A percentile compares a stretch with the other conserved stretches of the same genome.
Conservation (phyloP, 2,888 invertebrate genomes). For the Drosophila kambysellisi region DNA sequence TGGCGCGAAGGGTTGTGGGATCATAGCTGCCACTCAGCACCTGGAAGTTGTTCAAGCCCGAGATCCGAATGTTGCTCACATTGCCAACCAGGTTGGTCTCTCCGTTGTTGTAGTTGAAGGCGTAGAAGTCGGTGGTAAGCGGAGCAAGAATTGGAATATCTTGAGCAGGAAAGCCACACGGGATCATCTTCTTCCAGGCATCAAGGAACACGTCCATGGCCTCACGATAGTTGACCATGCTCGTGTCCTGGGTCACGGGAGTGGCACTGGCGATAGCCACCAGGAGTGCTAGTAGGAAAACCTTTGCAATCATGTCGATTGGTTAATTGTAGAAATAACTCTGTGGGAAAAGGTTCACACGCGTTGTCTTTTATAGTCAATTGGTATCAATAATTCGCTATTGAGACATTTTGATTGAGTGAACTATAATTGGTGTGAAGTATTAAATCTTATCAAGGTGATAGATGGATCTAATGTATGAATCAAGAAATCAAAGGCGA, state of each 20-base stretch:
- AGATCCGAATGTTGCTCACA: slow-evolving; percentile 21
- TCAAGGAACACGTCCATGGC: slow-evolving; percentile 51
- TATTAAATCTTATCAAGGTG: slow-evolving; percentile 4
- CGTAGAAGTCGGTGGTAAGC: slow-evolving; percentile 26
- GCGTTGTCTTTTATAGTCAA: slow-evolving; percentile 38
- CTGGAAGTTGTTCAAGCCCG: slow-evolving; percentile 64
- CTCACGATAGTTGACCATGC: slow-evolving; percentile 44
- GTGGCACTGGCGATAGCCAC: slow-evolving; percentile 3
- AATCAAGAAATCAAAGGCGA: slow-evolving; percentile 1
- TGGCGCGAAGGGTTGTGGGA: slow-evolving; percentile 39
- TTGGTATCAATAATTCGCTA: slow-evolving; percentile 16
- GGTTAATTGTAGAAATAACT: slow-evolving; percentile 1
- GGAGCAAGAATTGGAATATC: slow-evolving; percentile 73
- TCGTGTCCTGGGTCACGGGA: slow-evolving; percentile 33
- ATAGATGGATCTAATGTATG: not conserved
- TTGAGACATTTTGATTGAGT: slow-evolving; percentile 29
- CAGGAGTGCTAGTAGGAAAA: slow-evolving; percentile 18
- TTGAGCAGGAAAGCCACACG: slow-evolving; percentile 69
- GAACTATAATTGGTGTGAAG: slow-evolving; percentile 22
- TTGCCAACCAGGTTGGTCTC: not conserved
- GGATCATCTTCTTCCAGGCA: slow-evolving; percentile 68
- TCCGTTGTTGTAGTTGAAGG: not conserved
- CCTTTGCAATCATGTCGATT: slow-evolving; percentile 26
- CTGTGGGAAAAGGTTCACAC: slow-evolving; percentile 7
- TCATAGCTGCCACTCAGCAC: slow-evolving; percentile 59